Base-by-base conservation (phyloP, 1,140 invertebrate species). In the Homalodisca vitripennis region DNA sequence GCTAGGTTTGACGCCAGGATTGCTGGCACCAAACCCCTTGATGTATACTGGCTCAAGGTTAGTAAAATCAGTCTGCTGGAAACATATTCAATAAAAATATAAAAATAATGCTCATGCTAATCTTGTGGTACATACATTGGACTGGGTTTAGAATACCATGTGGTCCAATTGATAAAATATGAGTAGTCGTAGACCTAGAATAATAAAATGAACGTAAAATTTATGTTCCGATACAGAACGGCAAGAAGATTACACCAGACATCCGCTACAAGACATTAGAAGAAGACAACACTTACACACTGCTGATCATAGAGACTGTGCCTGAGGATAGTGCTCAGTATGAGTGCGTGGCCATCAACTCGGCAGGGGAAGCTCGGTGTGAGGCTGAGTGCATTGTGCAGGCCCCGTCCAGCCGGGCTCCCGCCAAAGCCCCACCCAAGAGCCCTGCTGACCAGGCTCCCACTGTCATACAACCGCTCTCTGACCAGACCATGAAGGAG, bases 31-130 rank as follows among this genome's bases (percentile, higher is more conserved):
- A 93, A 92, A 75, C 94, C 94, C 30, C 81, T 97, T 65, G 93
- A 96, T 77, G 92, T 96, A 3, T 95, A 95, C 76, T 97, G 94
- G 94, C 79, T 96, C 10, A 96, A 95, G 83, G 86, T 87, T 78
- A 76, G 34, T n/a, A n/a, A n/a, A n/a, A n/a, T n/a, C n/a, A n/a
- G n/a, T n/a, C n/a, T n/a, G n/a, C n/a, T n/a, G n/a, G n/a, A n/a
- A n/a, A n/a, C n/a, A n/a, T n/a, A n/a, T n/a, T n/a, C n/a, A n/a
- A n/a, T n/a, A n/a, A n/a, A n/a, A n/a, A n/a, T n/a, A n/a, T n/a
- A n/a, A n/a, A n/a, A n/a, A n/a, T n/a, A n/a, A n/a, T n/a, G n/a
- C n/a, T n/a, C n/a, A n/a, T n/a, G n/a, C n/a, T n/a, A n/a, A n/a
- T n/a, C n/a, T n/a, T n/a, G n/a, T n/a, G n/a, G n/a, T n/a, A n/a